These are phyloP conservation scores for Phengaris alcon DNA, from an alignment of 2,888 invertebrate genomes.

Conservation along the genomic window DNA sequence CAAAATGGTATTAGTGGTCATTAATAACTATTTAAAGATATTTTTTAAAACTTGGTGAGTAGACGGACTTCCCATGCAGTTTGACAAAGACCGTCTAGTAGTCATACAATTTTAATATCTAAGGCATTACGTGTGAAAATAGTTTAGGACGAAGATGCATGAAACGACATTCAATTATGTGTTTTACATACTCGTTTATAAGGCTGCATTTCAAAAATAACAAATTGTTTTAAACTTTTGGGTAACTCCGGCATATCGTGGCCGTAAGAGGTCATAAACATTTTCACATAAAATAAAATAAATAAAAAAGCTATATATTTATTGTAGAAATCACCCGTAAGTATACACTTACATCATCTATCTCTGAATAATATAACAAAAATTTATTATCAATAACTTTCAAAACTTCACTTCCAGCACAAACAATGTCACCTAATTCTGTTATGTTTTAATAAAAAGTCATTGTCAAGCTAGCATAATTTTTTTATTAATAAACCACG, in stretches of 20 bases:
- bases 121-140: neutral
- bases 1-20: neutral
- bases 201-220: neutral
- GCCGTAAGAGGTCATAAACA: neutral
- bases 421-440: no score
- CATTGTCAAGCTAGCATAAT: no score
- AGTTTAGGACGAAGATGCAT: neutral
- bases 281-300: no score
- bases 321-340: neutral
- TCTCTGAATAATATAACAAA: neutral
- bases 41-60: constrained; percentile 1
- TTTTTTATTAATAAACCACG: no score
- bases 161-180: neutral
- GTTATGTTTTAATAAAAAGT: no score
- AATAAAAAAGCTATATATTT: neutral
- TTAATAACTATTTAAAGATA: neutral
- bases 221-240: neutral
- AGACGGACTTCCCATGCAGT: constrained; percentile 3
- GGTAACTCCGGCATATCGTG: neutral
- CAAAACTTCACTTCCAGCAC: no score
- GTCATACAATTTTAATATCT: neutral
- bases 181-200: neutral
- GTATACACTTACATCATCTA: neutral
- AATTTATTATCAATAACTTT: no score
- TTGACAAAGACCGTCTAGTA: neutral